These are phyloP conservation scores for Malachius bipustulatus DNA, from an alignment of 2,888 invertebrate species.

Conservation along the genomic window DNA sequence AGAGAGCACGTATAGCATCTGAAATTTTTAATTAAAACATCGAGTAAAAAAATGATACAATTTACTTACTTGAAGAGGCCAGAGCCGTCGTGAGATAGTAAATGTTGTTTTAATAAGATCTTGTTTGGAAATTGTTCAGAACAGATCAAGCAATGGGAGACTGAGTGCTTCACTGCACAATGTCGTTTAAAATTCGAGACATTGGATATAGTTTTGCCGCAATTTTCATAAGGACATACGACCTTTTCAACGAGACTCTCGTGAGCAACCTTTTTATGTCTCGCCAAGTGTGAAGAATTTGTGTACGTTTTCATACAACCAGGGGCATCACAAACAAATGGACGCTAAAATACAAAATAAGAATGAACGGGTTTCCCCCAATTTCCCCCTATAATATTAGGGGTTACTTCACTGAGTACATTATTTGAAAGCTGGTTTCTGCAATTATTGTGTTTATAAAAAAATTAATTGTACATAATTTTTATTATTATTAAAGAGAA, in stretches of 20 bases:
- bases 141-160: not conserved
- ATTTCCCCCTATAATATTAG: too few species aligned
- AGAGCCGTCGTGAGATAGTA: not conserved
- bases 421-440: too few species aligned
- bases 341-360: slow-evolving; percentile 15
- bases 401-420: too few species aligned
- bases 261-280: slow-evolving; percentile 18
- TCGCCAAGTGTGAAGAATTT: slow-evolving; percentile 19
- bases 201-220: slow-evolving; percentile 15
- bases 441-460: too few species aligned
- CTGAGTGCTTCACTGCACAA: slow-evolving; percentile 13
- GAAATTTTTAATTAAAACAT: too few species aligned
- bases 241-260: slow-evolving; percentile 9
- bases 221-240: slow-evolving; percentile 15
- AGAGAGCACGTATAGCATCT: too few species aligned
- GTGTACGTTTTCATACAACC: slow-evolving; percentile 19
- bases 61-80: too few species aligned
- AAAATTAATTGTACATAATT: too few species aligned
- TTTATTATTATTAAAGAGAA: too few species aligned
- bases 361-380: too few species aligned
- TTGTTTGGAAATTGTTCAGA: not conserved
- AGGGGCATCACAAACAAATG: slow-evolving; percentile 17
- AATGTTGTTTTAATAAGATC: slow-evolving; percentile 1
- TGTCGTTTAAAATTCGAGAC: slow-evolving; percentile 17
- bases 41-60: too few species aligned